Evolutionary conservation across 2,113 vertebrate species (phyloP).

Genomic region (Vireo altiloquus): DNA sequence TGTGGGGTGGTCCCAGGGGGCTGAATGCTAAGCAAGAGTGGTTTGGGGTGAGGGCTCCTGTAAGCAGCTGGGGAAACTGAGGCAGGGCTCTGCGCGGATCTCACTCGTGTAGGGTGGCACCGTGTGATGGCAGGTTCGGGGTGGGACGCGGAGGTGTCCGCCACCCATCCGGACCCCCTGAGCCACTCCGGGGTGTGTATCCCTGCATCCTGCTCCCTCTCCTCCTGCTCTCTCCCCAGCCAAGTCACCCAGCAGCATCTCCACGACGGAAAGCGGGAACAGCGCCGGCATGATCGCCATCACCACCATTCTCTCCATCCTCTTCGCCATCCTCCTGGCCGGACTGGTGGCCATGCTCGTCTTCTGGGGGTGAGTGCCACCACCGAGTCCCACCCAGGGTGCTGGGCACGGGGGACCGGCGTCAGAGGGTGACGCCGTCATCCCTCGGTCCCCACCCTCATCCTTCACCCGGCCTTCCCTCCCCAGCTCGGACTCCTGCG

Average conservation of each 20-base stretch:
- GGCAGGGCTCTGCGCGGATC: not conserved
- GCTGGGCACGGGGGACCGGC: accelerated
- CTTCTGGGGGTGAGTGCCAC: slow-evolving; percentile 21
- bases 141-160: too few relatives aligned
- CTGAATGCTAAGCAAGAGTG: too few relatives aligned
- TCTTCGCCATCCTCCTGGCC: slow-evolving; percentile 60
- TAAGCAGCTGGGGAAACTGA: not conserved
- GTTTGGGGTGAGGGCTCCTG: not conserved
- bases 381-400: accelerated
- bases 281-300: slow-evolving; percentile 53
- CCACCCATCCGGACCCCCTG: not conserved
- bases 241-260: not conserved
- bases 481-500: slow-evolving; percentile 11
- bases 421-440: not conserved
- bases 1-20: accelerated
- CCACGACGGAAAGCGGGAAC: not conserved
- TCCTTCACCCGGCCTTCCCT: not conserved
- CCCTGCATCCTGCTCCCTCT: not conserved
- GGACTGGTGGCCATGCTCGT: slow-evolving; percentile 11
- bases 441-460: too few relatives aligned
- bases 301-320: slow-evolving; percentile 62
- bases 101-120: accelerated
- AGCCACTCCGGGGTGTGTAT: accelerated
- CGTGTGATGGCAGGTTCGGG: too few relatives aligned
- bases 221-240: slow-evolving; percentile 1